Evolutionary conservation across 2,888 invertebrate genomes (phyloP), one percentile per base, ranked within the genome.

Genomic region (Cephus sareptanus): DNA sequence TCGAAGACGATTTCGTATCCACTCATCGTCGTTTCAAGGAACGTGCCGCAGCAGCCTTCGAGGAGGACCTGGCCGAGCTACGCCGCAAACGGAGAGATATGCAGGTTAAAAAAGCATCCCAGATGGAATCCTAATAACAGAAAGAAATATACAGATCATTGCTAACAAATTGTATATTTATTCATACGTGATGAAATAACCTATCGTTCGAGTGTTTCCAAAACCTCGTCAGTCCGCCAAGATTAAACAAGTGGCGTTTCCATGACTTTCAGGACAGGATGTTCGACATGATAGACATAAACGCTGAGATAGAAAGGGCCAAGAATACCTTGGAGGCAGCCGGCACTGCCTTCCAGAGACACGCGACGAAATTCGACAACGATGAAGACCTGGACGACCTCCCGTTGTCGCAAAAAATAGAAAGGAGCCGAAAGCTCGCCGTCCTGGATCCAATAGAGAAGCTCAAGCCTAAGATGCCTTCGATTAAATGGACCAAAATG

Each of bases 251-350:
- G 23, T 23, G 23, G 56, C 23, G 56, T 56, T 56, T 56, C 2
- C 56, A 11, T 76, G 33, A 15, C 71, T 74, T 35, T 30, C 81
- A 90, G 90, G 91, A 91, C 77, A 90, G 89, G 76, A 85, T 91
- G 76, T 91, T 91, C 80, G 91, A 91, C 76, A 89, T 90, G 86
- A 88, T 90, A n/a, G 90, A 91, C 78, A 83, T 91, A 70, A 88
- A 87, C 40, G 89, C 90, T 0, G 91, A 91, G 76, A 91, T 91
- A 23, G 87, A 89, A 74, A 89, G 87, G 74, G 91, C 91, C 1
- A 89, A 86, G 77, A 83, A 34, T 4, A 91, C 89, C 1, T 77
- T 91, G 71, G 89, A 87, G n/a, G 88, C 84, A 0, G 91, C 91
- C 0, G 91, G 87, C 30, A 76, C 77, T 0, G 85, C 87, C 6